Percentiles rank a stretch among this genome's conserved stretches.
phyloP scores from a whole-genome alignment of 2,113 vertebrate species.

The Merops nubicus region DNA sequence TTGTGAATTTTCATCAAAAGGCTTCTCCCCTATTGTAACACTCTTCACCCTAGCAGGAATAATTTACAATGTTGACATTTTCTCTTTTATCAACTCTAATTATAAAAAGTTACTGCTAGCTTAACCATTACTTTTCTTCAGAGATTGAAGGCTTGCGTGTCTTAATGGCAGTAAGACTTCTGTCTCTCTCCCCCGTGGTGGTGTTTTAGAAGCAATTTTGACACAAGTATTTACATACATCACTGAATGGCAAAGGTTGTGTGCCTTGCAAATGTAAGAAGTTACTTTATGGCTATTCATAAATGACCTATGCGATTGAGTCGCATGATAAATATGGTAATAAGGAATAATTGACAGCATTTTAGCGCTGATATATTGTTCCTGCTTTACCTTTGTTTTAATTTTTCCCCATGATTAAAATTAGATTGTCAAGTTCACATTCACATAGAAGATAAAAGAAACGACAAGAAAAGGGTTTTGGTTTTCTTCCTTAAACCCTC shows the following conservation, averaged over 20 bases:
- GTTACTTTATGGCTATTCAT: constrained; percentile 8
- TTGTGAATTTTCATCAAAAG: neutral
- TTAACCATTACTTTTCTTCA: neutral
- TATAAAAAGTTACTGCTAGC: neutral
- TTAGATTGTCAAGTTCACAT: neutral
- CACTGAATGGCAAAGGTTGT: neutral
- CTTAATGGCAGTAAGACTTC: neutral
- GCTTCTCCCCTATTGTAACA: neutral
- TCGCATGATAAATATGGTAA: neutral
- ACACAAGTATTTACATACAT: neutral
- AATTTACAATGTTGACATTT: neutral
- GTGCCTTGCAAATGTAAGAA: neutral
- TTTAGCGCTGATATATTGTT: constrained; percentile 22
- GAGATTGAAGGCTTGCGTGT: neutral
- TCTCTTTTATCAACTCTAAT: neutral
- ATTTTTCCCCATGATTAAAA: constrained; percentile 21
- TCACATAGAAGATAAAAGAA: constrained; percentile 5
- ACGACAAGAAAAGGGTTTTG: constrained; percentile 38
- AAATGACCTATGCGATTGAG: neutral
- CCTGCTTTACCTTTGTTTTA: neutral
- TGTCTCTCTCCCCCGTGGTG: neutral
- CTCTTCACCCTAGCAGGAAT: neutral
- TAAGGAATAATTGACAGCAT: neutral
- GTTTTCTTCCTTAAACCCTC: constrained; percentile 24
- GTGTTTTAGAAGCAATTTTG: neutral